Conservation (phyloP, 2,113 vertebrate genomes). For the Dasypus novemcinctus region DNA sequence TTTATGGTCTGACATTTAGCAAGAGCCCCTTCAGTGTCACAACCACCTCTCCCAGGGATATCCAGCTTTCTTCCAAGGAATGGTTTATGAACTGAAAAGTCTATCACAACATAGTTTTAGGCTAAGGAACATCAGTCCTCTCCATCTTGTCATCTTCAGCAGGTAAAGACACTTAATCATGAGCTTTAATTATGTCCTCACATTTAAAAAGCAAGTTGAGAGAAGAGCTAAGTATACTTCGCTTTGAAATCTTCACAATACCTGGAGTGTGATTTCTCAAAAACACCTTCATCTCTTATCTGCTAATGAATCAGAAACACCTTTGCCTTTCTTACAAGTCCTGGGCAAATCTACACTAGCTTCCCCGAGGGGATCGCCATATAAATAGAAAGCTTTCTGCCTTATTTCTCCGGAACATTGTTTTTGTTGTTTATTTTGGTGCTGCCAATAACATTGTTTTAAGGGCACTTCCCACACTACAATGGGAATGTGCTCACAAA, state of each 20-base stretch:
- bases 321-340: neutral
- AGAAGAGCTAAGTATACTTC: slow-evolving; percentile 46
- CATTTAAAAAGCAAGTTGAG: neutral
- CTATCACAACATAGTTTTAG: neutral
- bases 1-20: neutral
- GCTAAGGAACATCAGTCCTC: neutral
- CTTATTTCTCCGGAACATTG: neutral
- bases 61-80: neutral
- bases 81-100: neutral
- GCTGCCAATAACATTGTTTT: neutral
- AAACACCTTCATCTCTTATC: neutral
- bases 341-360: neutral
- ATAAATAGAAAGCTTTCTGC: neutral
- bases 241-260: neutral
- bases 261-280: neutral
- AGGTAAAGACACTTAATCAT: slow-evolving; percentile 21
- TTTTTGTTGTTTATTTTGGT: neutral
- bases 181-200: neutral
- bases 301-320: slow-evolving; percentile 53
- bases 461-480: neutral
- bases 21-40: neutral
- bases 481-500: neutral
- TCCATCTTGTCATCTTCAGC: neutral
- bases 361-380: neutral
- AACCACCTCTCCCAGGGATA: neutral